Percentiles rank a stretch among this genome's conserved stretches.
phyloP scores from a whole-genome alignment of 37 sponge, comb jelly and placozoan genomes.

The Amphimedon queenslandica region DNA sequence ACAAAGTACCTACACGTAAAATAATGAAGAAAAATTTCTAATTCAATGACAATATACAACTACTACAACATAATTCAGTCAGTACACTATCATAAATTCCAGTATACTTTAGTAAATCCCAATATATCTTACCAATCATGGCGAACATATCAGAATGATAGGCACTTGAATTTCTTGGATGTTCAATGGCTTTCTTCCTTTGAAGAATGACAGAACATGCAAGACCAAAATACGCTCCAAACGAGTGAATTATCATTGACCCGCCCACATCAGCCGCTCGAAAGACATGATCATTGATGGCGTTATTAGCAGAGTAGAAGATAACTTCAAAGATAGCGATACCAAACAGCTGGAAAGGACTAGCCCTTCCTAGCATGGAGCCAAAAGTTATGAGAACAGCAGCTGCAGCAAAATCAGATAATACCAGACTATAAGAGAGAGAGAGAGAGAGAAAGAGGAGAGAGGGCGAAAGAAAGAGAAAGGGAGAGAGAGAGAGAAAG shows the following conservation, averaged over 20 bases:
- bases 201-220: constrained; percentile 66
- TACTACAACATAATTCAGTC: neutral
- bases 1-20: constrained; percentile 59
- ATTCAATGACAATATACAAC: too few species aligned
- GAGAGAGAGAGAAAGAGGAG: constrained; percentile 1
- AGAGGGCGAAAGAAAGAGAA: constrained; percentile 13
- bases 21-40: too few species aligned
- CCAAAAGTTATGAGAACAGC: constrained; percentile 95
- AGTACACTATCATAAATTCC: neutral
- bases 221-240: constrained; percentile 95
- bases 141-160: constrained; percentile 90
- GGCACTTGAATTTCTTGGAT: constrained; percentile 41
- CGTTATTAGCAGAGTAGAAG: constrained; percentile 77
- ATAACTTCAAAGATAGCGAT: constrained; percentile 86
- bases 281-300: constrained; percentile 50
- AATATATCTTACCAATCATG: constrained; percentile 71
- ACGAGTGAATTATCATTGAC: constrained; percentile 90
- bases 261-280: constrained; percentile 89
- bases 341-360: constrained; percentile 78
- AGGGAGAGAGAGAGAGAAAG: neutral
- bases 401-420: constrained; percentile 86
- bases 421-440: constrained; percentile 59
- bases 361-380: constrained; percentile 78
- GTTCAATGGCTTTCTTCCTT: constrained; percentile 55
- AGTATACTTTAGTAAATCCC: neutral